Base-by-base conservation (phyloP, 2,797 vertebrate genomes). In the Chaunax sp. region DNA sequence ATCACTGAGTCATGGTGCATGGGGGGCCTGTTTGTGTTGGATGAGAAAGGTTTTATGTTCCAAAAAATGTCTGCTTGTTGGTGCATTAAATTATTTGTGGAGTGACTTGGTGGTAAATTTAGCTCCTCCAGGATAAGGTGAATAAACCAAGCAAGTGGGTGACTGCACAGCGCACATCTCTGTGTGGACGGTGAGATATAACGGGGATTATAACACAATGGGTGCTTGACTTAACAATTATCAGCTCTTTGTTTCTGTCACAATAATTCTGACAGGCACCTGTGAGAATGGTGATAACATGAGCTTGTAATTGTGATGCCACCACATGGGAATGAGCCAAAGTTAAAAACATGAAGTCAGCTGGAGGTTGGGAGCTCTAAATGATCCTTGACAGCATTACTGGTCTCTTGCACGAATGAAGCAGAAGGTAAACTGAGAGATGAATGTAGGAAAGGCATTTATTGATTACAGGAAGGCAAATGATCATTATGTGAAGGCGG, bases 1-100 rank as follows among this genome's bases (percentile, higher is more conserved):
- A 86, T 81, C 68, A 83, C 76, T 76, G 81, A 84, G 83, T 86
- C 88, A 82, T 65, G n/a, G 74, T 40, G 65, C 81, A 73, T 37
- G 38, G 57, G 74, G 86, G 80, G 55, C 59, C 74, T 61, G 80
- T 75, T 85, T 78, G 73, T 67, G 54, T 73, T 61, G 6, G 72
- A 70, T 20, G 60, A 81, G 75, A 74, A 68, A 6, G 78, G 63
- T 59, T 82, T 84, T 79, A 85, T 82, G 69, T 83, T 75, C 68
- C 41, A 37, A 70, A 82, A 85, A 71, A 78, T 35, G 44, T 51
- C 78, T 6, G 69, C 72, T 65, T 80, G 83, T 86, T 72, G 71
- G 72, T 75, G 78, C 68, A 55, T 75, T 78, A 56, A 70, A 84
- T 74, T 67, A 77, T 85, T 55, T 41, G 46, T 47, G 23, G 64